Evolutionary conservation across 2,888 invertebrate genomes (phyloP).

Genomic region (Chrysotoxum bicinctum): DNA sequence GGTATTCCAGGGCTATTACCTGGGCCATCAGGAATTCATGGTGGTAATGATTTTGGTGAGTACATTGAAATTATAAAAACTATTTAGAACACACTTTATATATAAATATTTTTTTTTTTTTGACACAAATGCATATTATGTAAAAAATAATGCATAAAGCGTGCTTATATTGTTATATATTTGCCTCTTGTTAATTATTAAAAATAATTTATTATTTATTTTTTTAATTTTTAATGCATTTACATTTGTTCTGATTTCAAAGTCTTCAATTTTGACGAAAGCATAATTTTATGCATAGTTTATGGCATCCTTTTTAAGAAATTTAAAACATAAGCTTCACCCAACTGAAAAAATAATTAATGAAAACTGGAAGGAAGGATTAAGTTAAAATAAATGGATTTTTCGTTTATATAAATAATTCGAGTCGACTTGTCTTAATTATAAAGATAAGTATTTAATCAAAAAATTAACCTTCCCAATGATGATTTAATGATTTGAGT

Average conservation of each 20-base stretch:
- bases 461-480: too few relatives aligned
- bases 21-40: conserved; percentile 92
- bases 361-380: not conserved
- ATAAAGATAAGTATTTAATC: too few relatives aligned
- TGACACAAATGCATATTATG: conserved; percentile 44
- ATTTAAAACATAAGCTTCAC: not conserved
- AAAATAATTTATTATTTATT: conserved; percentile 32
- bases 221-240: conserved; percentile 26
- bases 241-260: conserved; percentile 23
- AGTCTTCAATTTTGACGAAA: not conserved
- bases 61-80: conserved; percentile 77
- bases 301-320: conserved; percentile 47
- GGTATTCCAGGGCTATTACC: conserved; percentile 90
- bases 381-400: too few relatives aligned
- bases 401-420: too few relatives aligned
- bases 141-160: conserved; percentile 28
- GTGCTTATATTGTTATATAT: conserved; percentile 71
- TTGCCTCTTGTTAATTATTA: conserved; percentile 74
- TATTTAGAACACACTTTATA: not conserved
- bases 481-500: too few relatives aligned
- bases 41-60: conserved; percentile 92
- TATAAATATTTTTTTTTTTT: conserved; percentile 19
- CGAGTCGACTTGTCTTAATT: too few relatives aligned
- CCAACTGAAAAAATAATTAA: too few relatives aligned
- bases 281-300: not conserved